These are phyloP conservation scores for Battus philenor DNA, from an alignment of 1,140 invertebrate genomes.

Conservation along the genomic window DNA sequence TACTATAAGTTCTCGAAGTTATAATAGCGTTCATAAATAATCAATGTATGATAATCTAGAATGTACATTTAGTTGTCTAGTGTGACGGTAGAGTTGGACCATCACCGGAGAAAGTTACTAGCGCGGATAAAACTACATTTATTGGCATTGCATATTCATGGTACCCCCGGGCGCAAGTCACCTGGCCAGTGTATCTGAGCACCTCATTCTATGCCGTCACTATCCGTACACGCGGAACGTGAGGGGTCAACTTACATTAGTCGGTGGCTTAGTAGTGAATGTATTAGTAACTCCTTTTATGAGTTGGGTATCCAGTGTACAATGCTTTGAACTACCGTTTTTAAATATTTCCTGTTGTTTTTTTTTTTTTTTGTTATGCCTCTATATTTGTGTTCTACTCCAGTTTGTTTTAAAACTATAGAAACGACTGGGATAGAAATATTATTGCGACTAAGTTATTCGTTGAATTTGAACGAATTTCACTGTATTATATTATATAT, in stretches of 20 bases:
- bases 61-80: constrained; percentile 7
- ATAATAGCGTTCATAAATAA: constrained; percentile 10
- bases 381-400: background rate
- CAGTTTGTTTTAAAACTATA: constrained; percentile 4
- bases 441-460: too few species aligned
- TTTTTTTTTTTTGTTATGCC: constrained; percentile 2
- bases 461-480: too few species aligned
- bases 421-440: too few species aligned
- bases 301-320: constrained; percentile 14
- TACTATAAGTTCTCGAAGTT: constrained; percentile 8
- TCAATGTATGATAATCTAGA: constrained; percentile 5
- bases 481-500: too few species aligned
- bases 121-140: constrained; percentile 16
- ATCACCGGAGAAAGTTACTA: constrained; percentile 15
- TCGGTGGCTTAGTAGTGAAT: constrained; percentile 20
- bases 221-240: background rate
- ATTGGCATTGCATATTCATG: constrained; percentile 16
- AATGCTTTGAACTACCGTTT: constrained; percentile 14
- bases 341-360: background rate
- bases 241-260: constrained; percentile 11
- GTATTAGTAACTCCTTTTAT: constrained; percentile 20
- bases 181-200: constrained; percentile 9
- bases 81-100: constrained; percentile 7
- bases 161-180: constrained; percentile 13
- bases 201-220: background rate